Percentiles rank a stretch among this genome's conserved stretches.
Evolutionary conservation across 2,113 vertebrate genomes (phyloP).

Genomic region (Centropus bengalensis): DNA sequence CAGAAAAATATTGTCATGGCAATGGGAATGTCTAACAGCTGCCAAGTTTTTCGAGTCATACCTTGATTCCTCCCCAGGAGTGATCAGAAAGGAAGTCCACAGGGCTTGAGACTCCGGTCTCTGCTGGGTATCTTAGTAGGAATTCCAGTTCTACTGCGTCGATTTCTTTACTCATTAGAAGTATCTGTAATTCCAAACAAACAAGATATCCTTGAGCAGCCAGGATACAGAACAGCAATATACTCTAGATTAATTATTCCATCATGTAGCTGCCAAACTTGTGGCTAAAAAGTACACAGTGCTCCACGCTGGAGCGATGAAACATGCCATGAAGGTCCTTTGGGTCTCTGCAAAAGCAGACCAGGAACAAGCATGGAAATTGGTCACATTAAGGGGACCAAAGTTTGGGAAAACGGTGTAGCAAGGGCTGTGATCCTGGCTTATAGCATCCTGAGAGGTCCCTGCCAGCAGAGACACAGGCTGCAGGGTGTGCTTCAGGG

Average conservation of each 20-base stretch:
- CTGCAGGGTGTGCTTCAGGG: neutral
- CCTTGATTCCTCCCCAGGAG: slow-evolving; percentile 96
- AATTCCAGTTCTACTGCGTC: slow-evolving; percentile 86
- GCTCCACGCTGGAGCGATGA: neutral
- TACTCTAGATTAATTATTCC: neutral
- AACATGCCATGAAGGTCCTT: neutral
- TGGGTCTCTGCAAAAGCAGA: neutral
- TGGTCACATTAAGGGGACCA: neutral
- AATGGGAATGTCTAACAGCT: too few species aligned
- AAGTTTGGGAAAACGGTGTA: neutral
- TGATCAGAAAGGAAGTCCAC: slow-evolving; percentile 91
- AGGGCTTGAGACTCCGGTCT: slow-evolving; percentile 81
- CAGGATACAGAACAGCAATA: neutral
- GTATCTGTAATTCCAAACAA: slow-evolving; percentile 78
- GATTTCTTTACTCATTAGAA: slow-evolving; percentile 90
- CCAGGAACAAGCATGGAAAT: neutral
- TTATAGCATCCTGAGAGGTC: neutral
- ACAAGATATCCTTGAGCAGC: neutral
- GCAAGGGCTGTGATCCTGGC: neutral
- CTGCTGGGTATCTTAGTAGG: slow-evolving; percentile 88
- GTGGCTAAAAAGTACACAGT: neutral
- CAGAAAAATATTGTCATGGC: too few species aligned
- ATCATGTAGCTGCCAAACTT: rapidly evolving
- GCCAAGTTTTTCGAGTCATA: slow-evolving; percentile 25
- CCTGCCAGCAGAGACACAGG: neutral